A percentile compares a stretch with the other conserved stretches of the same genome.
These are phyloP conservation scores for Coleophora deauratella DNA, from an alignment of 2,888 invertebrate genomes.

Conservation along the genomic window DNA sequence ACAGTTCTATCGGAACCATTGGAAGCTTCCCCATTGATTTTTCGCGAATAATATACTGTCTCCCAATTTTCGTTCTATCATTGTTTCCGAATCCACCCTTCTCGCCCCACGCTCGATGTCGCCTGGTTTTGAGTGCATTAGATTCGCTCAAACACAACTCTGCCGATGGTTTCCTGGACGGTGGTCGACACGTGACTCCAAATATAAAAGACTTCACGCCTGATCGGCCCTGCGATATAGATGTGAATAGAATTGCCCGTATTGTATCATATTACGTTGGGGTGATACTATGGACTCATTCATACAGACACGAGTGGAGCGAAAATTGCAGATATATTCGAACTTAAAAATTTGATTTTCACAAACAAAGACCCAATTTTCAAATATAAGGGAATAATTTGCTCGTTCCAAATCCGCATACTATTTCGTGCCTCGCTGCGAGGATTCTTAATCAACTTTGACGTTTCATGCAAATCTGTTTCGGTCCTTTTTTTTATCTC, in stretches of 20 bases:
- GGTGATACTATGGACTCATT: conserved; percentile 25
- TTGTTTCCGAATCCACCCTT: conserved; percentile 27
- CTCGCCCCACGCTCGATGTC: conserved; percentile 36
- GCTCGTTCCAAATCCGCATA: neutral
- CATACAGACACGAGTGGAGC: conserved; percentile 19
- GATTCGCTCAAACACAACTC: conserved; percentile 63
- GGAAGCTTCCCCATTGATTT: conserved; percentile 70
- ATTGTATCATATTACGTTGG: conserved; percentile 57
- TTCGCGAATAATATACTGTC: conserved; percentile 64
- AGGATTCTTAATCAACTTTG: conserved; percentile 56
- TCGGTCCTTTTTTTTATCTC: conserved; percentile 60
- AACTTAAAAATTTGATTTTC: neutral
- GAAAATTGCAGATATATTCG: neutral
- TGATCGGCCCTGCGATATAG: conserved; percentile 54
- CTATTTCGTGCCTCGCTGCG: conserved; percentile 15
- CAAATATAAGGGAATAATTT: neutral
- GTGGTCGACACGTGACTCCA: conserved; percentile 61
- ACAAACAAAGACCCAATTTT: neutral
- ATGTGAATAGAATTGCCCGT: conserved; percentile 68
- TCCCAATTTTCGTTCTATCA: conserved; percentile 34
- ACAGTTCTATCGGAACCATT: conserved; percentile 29
- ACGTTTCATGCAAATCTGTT: conserved; percentile 69
- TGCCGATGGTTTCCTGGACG: conserved; percentile 62
- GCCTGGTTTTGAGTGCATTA: conserved; percentile 69
- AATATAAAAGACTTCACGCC: conserved; percentile 70